Conservation (phyloP, 2,113 vertebrate species). For the Casuarius casuarius region DNA sequence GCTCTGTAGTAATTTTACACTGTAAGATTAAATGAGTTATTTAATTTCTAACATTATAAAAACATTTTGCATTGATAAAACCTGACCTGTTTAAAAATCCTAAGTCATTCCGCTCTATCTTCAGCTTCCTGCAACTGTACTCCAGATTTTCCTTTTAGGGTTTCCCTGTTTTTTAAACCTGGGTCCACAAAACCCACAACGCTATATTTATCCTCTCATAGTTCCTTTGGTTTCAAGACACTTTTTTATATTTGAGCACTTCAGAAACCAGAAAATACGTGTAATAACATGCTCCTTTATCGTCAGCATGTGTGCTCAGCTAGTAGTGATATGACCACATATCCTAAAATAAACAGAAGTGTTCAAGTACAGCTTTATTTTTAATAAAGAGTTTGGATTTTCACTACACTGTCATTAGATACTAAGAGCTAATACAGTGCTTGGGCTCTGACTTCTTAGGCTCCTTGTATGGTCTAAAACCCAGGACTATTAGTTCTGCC, state of each 20-base stretch:
- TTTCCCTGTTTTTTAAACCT: not conserved
- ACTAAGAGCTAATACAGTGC: not conserved
- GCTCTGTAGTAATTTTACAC: not conserved
- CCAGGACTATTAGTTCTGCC: not conserved
- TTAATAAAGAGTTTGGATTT: not conserved
- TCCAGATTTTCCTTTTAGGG: not conserved
- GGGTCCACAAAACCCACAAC: not conserved
- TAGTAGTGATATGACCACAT: not conserved
- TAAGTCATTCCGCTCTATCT: not conserved
- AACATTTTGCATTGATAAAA: not conserved
- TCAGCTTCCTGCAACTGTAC: not conserved
- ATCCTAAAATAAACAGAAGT: not conserved
- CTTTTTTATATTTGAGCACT: not conserved
- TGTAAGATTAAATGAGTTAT: slow-evolving; percentile 30
- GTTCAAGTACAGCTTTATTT: not conserved
- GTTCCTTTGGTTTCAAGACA: not conserved
- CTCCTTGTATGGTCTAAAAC: not conserved
- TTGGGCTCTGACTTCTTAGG: not conserved
- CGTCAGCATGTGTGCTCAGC: not conserved
- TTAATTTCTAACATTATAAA: not conserved
- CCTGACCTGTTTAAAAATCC: not conserved
- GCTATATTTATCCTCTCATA: not conserved
- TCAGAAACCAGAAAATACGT: not conserved
- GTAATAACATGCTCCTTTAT: not conserved
- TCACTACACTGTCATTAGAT: not conserved